Evolutionary conservation across 2,797 vertebrate species (phyloP).

Genomic region (Anabas testudineus): DNA sequence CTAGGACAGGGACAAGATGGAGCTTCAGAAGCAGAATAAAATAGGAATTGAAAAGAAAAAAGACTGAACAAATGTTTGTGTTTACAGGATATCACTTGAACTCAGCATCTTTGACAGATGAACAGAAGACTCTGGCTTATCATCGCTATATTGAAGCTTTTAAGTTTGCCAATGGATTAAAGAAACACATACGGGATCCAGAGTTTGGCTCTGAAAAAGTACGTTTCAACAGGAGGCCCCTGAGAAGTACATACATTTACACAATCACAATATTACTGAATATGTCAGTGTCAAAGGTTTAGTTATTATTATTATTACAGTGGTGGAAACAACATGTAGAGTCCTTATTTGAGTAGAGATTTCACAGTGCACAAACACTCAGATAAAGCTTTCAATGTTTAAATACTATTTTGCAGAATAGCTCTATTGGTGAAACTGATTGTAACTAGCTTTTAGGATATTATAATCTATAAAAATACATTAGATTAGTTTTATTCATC

Average conservation of each 20-base stretch:
- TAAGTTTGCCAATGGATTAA: conserved; percentile 90
- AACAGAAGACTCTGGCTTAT: conserved; percentile 78
- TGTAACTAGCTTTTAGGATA: background rate
- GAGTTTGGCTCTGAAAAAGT: conserved; percentile 71
- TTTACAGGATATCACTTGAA: conserved; percentile 86
- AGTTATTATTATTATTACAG: no score
- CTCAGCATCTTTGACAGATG: conserved; percentile 59
- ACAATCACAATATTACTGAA: rapidly evolving
- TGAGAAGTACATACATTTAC: no score
- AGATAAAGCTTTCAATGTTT: no score
- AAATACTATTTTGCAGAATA: no score
- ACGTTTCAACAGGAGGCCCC: no score
- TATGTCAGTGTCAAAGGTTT: no score
- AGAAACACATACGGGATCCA: conserved; percentile 80
- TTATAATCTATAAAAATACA: background rate
- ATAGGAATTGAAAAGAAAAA: no score
- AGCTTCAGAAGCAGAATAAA: background rate
- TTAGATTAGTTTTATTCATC: background rate
- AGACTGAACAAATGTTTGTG: conserved; percentile 2
- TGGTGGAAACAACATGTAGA: no score
- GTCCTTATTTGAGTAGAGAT: background rate
- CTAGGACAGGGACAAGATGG: background rate
- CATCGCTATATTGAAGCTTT: conserved; percentile 89
- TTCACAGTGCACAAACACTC: no score
- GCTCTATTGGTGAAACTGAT: no score